Percentiles rank a stretch among this genome's conserved stretches.
Conservation (phyloP, 2,888 invertebrate species). For the Trichopoda pennipes region DNA sequence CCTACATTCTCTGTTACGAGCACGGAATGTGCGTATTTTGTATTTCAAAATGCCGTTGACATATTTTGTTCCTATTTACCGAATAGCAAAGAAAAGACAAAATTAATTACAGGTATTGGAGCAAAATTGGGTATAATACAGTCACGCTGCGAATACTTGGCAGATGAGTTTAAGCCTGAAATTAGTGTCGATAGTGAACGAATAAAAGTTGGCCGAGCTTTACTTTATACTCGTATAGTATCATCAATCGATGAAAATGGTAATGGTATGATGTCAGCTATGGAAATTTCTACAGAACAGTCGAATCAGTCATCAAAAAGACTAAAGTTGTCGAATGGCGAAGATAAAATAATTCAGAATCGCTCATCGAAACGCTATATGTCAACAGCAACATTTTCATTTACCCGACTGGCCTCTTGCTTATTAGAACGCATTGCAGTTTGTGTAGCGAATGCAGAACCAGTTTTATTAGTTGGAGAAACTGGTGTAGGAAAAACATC, state of each 20-base stretch:
- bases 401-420: constrained; percentile 90
- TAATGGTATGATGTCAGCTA: not conserved
- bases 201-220: constrained; percentile 88
- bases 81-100: constrained; percentile 84
- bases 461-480: constrained; percentile 97
- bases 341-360: constrained; percentile 60
- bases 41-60: constrained; percentile 93
- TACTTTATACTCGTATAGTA: constrained; percentile 78
- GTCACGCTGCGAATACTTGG: constrained; percentile 91
- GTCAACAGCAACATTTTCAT: constrained; percentile 85
- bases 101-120: constrained; percentile 88
- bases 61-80: constrained; percentile 92
- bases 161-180: constrained; percentile 89
- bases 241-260: constrained; percentile 35
- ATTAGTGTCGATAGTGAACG: constrained; percentile 83
- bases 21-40: constrained; percentile 80
- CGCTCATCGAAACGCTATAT: constrained; percentile 74
- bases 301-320: constrained; percentile 73
- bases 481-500: constrained; percentile 99
- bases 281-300: constrained; percentile 24
- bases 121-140: constrained; percentile 90
- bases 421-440: constrained; percentile 94
- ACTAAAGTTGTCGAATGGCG: constrained; percentile 73
- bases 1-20: constrained; percentile 88
- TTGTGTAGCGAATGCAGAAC: constrained; percentile 91